These are phyloP conservation scores for Eupelmus urozonus DNA, from an alignment of 2,888 invertebrate genomes.

Conservation along the genomic window DNA sequence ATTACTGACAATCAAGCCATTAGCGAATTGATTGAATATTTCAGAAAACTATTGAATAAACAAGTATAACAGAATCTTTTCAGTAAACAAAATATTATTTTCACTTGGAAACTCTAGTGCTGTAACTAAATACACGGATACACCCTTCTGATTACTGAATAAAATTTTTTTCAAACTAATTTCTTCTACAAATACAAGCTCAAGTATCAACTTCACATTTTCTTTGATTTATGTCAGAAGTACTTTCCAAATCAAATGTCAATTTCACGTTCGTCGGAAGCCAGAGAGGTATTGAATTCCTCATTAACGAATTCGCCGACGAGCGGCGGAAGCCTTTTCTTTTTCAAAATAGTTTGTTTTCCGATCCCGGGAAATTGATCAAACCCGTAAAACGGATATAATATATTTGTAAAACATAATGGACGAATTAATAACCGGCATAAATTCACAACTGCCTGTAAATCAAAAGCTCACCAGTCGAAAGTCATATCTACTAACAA, in stretches of 20 bases:
- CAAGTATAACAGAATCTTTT: too few relatives aligned
- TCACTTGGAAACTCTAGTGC: too few relatives aligned
- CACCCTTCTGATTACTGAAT: too few relatives aligned
- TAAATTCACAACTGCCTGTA: slow-evolving; percentile 12
- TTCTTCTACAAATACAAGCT: too few relatives aligned
- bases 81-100: too few relatives aligned
- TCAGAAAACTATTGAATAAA: too few relatives aligned
- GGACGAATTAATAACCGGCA: slow-evolving; percentile 6
- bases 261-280: slow-evolving; percentile 1
- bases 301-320: slow-evolving; percentile 7
- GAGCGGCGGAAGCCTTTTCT: background rate
- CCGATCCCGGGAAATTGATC: background rate
- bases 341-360: background rate
- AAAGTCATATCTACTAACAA: slow-evolving; percentile 24
- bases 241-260: slow-evolving; percentile 8
- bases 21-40: too few relatives aligned
- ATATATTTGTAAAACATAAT: slow-evolving; percentile 1
- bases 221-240: background rate
- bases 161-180: too few relatives aligned
- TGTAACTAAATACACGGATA: too few relatives aligned
- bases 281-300: background rate
- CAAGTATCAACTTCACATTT: background rate
- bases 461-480: slow-evolving; percentile 18
- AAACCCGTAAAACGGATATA: background rate
- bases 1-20: too few relatives aligned